Base-by-base conservation (phyloP, 1,140 invertebrate genomes). In the Drosophila hydei region DNA sequence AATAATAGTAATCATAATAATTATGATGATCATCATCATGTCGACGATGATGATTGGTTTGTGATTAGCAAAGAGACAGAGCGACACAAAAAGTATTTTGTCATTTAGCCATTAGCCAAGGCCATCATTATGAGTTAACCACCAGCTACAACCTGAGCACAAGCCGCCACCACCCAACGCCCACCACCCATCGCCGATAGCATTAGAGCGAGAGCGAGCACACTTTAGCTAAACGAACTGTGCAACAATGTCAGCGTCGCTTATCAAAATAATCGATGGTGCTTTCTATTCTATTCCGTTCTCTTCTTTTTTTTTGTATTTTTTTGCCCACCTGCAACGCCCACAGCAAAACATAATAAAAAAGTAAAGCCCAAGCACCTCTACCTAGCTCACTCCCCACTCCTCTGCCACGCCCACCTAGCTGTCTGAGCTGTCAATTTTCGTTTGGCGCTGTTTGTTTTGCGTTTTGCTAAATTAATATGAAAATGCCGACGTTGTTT, bases 201-300 rank as follows among this genome's bases (percentile, higher is more conserved):
- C 30, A 33, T 33, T 33, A 33, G 30, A 63, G 36, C 40, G 54
- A 14, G 55, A 23, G 25, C 16, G 50, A 38, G 30, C 72, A 60
- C 79, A 72, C 72, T 76, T 62, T 75, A 64, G 21, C 14, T 21
- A 42, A 54, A 36, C 40, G 33, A 48, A 25, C 33, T 51, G 4
- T 87, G 81, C 70, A 74, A 63, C 77, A n/a, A 69, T 81, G 80
- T 77, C 80, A 69, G 47, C 59, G 61, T 14, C 51, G 77, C 76
- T 85, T 85, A 85, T 85, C 80, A 87, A 36, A 81, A 81, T 85
- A 85, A 81, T 85, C 80, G 81, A 85, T 85, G 80, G 69, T 51
- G 30, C 54, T 43, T 25, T 23, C 5, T 47, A 21, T 12, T 30
- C 16, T 3, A 33, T 33, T 33, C 7, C 12, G 12, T 33, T 33